Conservation (phyloP, 2,797 vertebrate genomes). For the Poecilia gillii region DNA sequence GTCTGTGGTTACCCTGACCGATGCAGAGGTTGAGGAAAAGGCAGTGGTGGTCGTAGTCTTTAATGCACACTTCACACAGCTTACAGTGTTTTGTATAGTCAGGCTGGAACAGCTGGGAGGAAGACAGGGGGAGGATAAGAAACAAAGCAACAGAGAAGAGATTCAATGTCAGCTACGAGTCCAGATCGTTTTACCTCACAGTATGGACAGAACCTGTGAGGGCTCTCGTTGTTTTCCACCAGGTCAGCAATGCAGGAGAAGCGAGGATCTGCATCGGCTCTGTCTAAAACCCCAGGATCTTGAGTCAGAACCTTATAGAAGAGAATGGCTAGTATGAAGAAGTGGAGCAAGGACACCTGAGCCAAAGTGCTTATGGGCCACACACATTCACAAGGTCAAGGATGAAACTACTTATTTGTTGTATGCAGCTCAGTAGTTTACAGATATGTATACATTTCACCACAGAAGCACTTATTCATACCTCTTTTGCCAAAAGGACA, state of each 20-base stretch:
- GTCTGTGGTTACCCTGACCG: slow-evolving; percentile 79
- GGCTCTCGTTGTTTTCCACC: slow-evolving; percentile 78
- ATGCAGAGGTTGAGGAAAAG: slow-evolving; percentile 85
- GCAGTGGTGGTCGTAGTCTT: slow-evolving; percentile 87
- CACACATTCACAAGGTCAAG: slow-evolving; percentile 78
- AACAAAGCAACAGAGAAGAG: background rate
- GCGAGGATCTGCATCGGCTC: slow-evolving; percentile 70
- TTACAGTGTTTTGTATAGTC: slow-evolving; percentile 85
- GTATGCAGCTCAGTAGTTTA: background rate
- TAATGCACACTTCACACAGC: slow-evolving; percentile 82
- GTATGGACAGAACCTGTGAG: slow-evolving; percentile 81
- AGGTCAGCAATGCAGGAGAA: slow-evolving; percentile 80
- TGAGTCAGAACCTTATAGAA: slow-evolving; percentile 81
- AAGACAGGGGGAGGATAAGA: slow-evolving; percentile 7
- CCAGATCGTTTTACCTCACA: slow-evolving; percentile 79
- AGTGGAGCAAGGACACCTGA: slow-evolving; percentile 77
- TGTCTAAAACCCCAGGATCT: slow-evolving; percentile 76
- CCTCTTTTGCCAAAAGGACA: background rate
- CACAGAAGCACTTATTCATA: background rate
- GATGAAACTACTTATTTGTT: slow-evolving; percentile 32
- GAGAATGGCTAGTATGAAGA: slow-evolving; percentile 73
- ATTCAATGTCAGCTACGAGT: background rate
- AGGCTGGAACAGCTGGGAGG: slow-evolving; percentile 76
- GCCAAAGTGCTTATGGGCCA: slow-evolving; percentile 74
- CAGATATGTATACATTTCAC: background rate